Percentiles rank a stretch among this genome's conserved stretches.
phyloP scores from a whole-genome alignment of 1,140 invertebrate genomes.

The Ridgeia piscesae region DNA sequence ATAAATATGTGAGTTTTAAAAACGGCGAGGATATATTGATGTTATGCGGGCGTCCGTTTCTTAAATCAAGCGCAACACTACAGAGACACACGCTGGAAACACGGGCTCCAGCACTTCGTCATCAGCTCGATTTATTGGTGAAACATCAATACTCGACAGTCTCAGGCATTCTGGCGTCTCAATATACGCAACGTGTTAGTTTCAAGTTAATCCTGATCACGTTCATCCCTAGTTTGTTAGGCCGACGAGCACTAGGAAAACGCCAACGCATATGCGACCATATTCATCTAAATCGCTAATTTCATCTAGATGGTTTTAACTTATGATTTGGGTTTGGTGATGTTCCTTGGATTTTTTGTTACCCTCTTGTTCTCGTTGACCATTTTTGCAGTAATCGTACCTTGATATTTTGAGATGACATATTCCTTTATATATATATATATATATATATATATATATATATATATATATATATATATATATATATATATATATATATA shows the following conservation, averaged over 20 bases:
- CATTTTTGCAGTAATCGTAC: no score
- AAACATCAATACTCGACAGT: background rate
- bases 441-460: background rate
- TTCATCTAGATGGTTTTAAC: background rate
- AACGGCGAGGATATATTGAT: background rate
- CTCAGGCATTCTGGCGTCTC: background rate
- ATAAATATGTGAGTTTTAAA: background rate
- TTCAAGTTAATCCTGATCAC: background rate
- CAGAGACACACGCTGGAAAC: background rate
- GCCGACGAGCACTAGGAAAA: background rate
- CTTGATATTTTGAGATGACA: background rate
- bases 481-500: conserved; percentile 13
- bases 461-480: conserved; percentile 16
- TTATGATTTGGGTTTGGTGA: background rate
- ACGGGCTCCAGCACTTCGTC: background rate
- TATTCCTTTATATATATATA: background rate
- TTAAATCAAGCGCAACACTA: background rate
- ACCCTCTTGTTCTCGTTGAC: background rate
- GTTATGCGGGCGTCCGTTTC: background rate
- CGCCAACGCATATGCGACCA: background rate
- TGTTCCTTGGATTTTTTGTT: background rate
- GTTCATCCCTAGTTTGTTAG: background rate
- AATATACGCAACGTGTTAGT: background rate
- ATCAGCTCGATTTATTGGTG: background rate
- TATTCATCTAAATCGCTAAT: background rate